Evolutionary conservation across 2,888 invertebrate genomes (phyloP), one percentile per base, ranked within the genome.

Genomic region (Selenia dentaria): DNA sequence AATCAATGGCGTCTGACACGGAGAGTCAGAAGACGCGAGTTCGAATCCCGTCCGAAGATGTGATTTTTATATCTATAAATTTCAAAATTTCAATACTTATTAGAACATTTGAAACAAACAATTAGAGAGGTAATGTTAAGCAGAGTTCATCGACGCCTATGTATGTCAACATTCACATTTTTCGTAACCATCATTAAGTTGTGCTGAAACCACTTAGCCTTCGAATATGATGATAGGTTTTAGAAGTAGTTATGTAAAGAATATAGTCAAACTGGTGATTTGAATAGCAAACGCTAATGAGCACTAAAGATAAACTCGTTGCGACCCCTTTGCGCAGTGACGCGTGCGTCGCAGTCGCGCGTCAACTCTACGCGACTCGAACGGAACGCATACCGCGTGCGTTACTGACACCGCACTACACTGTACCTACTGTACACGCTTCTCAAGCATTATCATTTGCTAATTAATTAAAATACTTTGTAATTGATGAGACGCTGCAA

Each of bases 261-360:
- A 36, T 41, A 33, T 34, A 39, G 27, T 31, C 20, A 42, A 33
- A 27, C 29, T 1, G 11, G 32, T 12, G 20, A 33, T 45, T 31
- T 35, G 20, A 45, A 26, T n/a, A 25, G 44, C 14, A 22, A 18
- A 14, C 22, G 34, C 29, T 45, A 38, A 43, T 39, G 29, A 26
- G 24, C 16, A 34, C 35, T 42, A 40, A 41, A 34, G 26, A 37
- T 34, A 43, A 38, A 18, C 2, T 22, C 12, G 34, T 29, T 4
- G 25, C 42, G 57, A 56, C 64, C 60, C 49, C 43, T 31, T 40
- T 59, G 53, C 24, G 49, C 58, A 46, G 24, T 40, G 28, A 31
- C 36, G 56, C 51, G 42, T 34, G 39, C 24, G 37, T 6, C 25
- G 9, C 9, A 10, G 9, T 2, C 25, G 25, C 25, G 24, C 9